Conservation (phyloP, 2,888 invertebrate species). For the Drosophila melanosoma region DNA sequence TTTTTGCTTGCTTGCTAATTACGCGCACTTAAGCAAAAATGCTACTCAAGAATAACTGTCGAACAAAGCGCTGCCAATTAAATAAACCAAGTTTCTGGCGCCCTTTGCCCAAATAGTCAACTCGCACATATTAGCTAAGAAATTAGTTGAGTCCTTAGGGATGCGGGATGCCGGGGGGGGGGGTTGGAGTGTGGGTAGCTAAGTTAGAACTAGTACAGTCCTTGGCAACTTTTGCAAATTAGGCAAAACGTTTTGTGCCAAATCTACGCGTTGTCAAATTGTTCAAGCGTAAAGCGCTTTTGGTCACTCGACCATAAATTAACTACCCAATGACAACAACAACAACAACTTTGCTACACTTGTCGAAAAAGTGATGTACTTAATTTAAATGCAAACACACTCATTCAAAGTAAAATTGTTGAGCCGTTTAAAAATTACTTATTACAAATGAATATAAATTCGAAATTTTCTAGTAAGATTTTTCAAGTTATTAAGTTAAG, state of each 20-base stretch:
- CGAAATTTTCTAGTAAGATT: neutral
- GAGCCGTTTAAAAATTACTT: neutral
- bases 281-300: conserved; percentile 73
- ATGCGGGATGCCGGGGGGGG: neutral
- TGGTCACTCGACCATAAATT: conserved; percentile 26
- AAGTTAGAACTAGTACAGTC: neutral
- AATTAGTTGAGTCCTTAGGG: conserved; percentile 37
- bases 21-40: conserved; percentile 69
- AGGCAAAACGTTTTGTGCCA: conserved; percentile 78
- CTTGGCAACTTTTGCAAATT: conserved; percentile 73
- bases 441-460: neutral
- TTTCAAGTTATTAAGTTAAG: neutral
- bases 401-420: neutral
- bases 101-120: conserved; percentile 50
- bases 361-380: neutral
- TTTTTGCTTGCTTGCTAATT: conserved; percentile 63
- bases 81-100: conserved; percentile 56
- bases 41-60: conserved; percentile 37
- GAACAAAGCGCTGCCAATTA: conserved; percentile 75
- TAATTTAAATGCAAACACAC: neutral
- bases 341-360: conserved; percentile 39
- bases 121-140: conserved; percentile 68
- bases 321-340: conserved; percentile 20
- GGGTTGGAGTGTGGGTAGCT: neutral
- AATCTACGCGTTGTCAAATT: conserved; percentile 78